Conservation (phyloP, 2,888 invertebrate genomes). For the Siphonodentalium dalli region DNA sequence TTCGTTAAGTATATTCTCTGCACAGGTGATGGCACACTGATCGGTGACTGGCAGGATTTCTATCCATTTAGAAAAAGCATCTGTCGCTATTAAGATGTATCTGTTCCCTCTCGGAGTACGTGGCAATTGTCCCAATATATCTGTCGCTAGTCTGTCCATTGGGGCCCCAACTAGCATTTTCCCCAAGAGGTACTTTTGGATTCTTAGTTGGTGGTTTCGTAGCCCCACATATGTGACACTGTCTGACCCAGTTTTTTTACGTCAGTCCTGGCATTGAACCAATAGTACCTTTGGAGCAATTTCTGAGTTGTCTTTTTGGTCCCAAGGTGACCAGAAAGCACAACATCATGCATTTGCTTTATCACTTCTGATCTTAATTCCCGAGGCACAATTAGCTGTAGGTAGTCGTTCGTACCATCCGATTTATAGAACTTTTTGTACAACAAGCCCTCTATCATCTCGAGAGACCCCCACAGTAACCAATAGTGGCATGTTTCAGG, state of each 20-base stretch:
- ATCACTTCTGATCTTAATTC: slow-evolving; percentile 7
- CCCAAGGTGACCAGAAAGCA: slow-evolving; percentile 16
- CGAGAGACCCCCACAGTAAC: slow-evolving; percentile 11
- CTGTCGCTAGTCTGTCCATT: slow-evolving; percentile 23
- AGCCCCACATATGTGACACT: slow-evolving; percentile 22
- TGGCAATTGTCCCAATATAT: slow-evolving; percentile 29
- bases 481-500: slow-evolving; percentile 12
- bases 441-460: slow-evolving; percentile 7
- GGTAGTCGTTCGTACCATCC: slow-evolving; percentile 1
- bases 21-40: slow-evolving; percentile 23
- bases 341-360: slow-evolving; percentile 12
- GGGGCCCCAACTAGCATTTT: slow-evolving; percentile 20
- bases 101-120: slow-evolving; percentile 24
- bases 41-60: slow-evolving; percentile 25
- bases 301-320: slow-evolving; percentile 14
- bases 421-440: slow-evolving; percentile 6
- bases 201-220: slow-evolving; percentile 12
- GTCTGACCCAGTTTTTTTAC: slow-evolving; percentile 13
- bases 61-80: slow-evolving; percentile 30
- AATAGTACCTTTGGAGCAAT: slow-evolving; percentile 7
- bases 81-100: slow-evolving; percentile 29
- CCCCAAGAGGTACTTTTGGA: slow-evolving; percentile 17
- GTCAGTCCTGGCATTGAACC: slow-evolving; percentile 15
- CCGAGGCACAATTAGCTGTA: slow-evolving; percentile 6
- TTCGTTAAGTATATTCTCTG: slow-evolving; percentile 27